These are phyloP conservation scores for Acleris literana DNA, from an alignment of 2,888 invertebrate species.

Conservation along the genomic window DNA sequence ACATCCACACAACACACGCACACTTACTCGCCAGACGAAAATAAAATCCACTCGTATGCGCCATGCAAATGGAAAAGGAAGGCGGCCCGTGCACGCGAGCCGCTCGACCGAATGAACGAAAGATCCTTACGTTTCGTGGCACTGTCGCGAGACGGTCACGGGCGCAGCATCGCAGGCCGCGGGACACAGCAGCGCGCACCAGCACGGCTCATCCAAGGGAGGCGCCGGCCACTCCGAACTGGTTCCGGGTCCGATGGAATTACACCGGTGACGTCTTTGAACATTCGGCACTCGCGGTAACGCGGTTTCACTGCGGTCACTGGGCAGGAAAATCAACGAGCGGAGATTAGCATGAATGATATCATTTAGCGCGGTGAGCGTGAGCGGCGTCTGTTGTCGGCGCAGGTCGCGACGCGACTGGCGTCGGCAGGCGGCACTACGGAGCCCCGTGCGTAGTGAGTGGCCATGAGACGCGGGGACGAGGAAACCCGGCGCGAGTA, in stretches of 20 bases:
- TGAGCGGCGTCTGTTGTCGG: constrained; percentile 65
- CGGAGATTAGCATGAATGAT: constrained; percentile 79
- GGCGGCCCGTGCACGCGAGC: constrained; percentile 70
- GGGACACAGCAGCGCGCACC: constrained; percentile 65
- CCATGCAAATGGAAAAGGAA: constrained; percentile 78
- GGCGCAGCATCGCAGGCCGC: constrained; percentile 80
- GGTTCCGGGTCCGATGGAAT: constrained; percentile 72
- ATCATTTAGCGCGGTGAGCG: constrained; percentile 57
- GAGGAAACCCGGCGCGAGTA: constrained; percentile 83
- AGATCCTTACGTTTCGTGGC: constrained; percentile 83
- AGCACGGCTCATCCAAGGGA: constrained; percentile 72
- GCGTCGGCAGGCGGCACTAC: constrained; percentile 62
- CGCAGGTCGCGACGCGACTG: constrained; percentile 82
- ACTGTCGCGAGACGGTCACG: constrained; percentile 81
- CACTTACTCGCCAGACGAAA: constrained; percentile 74
- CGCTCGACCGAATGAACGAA: constrained; percentile 66
- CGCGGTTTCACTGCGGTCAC: constrained; percentile 71
- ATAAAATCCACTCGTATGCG: constrained; percentile 82
- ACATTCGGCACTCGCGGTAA: constrained; percentile 77
- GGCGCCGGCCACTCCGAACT: constrained; percentile 70
- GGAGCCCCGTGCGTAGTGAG: constrained; percentile 81
- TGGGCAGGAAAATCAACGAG: constrained; percentile 76
- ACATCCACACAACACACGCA: constrained; percentile 50
- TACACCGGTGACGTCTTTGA: constrained; percentile 73
- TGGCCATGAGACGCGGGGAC: constrained; percentile 84